Evolutionary conservation across 2,113 vertebrate species (phyloP), one percentile per base, ranked within the genome.

Genomic region (Condylura cristata): DNA sequence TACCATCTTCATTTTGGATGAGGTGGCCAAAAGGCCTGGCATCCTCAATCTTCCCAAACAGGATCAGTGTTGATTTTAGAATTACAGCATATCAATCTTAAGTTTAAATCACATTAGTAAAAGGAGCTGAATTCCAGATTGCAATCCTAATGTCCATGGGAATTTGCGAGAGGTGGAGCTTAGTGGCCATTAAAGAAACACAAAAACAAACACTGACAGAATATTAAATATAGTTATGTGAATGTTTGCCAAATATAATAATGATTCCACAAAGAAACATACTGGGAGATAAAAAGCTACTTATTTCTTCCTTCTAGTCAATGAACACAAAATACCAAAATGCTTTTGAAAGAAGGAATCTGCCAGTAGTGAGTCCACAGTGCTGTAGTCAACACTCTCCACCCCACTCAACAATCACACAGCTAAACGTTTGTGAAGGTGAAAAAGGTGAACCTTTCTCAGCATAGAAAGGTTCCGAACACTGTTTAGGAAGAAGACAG

Each of bases 21-120:
- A 86, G 41, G 92, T 94, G 65, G 79, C 34, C 41, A 28, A 48
- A 81, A 85, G 48, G 32, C 28, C 66, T 63, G 32, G 68, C 60
- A 86, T 56, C 32, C 86, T 34, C 24, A 85, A 86, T 58, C 53
- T 87, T 81, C 75, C 71, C 86, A 89, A n/a, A 84, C 24, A 94
- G 6, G 4, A 17, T 51, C 85, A 70, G 37, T 83, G 39, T 87
- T 89, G 94, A 92, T 90, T 94, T 91, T 39, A 74, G 68, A 56
- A 93, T 81, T 86, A 63, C 2, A 32, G 17, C 66, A 9, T 61
- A 63, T 81, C 39, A 74, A 88, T 28, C 53, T 66, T 44, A 44
- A 65, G 28, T 75, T 93, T 58, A 87, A 95, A 90, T 75, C 48
- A 72, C 46, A 93, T 83, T 78, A 95, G 66, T 80, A 82, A 85